These are phyloP conservation scores for Nyctibius grandis DNA, from an alignment of 2,797 vertebrate species.

Conservation along the genomic window DNA sequence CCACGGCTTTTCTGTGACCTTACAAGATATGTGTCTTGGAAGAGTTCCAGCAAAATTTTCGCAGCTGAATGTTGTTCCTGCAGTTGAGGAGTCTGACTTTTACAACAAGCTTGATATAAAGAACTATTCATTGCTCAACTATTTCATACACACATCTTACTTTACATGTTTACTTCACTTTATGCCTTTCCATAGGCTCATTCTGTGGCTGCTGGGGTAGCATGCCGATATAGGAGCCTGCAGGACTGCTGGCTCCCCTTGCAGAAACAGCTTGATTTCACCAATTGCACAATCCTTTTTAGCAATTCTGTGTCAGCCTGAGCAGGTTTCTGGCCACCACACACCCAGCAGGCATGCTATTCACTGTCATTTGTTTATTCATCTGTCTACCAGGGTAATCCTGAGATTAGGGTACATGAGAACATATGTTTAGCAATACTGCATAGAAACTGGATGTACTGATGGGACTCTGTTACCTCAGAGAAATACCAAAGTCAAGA, in stretches of 20 bases:
- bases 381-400: not conserved
- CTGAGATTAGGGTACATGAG: not conserved
- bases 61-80: not conserved
- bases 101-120: not conserved
- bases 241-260: not conserved
- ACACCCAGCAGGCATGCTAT: not conserved
- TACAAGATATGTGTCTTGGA: not conserved
- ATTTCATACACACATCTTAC: accelerated
- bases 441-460: not conserved
- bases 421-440: not conserved
- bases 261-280: not conserved
- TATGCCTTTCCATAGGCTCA: accelerated
- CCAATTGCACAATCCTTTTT: not conserved
- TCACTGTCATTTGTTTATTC: not conserved
- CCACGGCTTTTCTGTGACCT: not conserved
- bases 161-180: accelerated
- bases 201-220: not conserved
- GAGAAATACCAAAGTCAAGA: not conserved
- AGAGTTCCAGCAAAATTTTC: not conserved
- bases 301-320: not conserved
- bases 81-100: not conserved
- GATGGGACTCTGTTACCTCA: not conserved
- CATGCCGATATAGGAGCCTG: not conserved
- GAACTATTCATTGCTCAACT: accelerated
- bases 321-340: not conserved